Evolutionary conservation across 2,888 invertebrate genomes (phyloP).

Genomic region (Chironomus riparius): DNA sequence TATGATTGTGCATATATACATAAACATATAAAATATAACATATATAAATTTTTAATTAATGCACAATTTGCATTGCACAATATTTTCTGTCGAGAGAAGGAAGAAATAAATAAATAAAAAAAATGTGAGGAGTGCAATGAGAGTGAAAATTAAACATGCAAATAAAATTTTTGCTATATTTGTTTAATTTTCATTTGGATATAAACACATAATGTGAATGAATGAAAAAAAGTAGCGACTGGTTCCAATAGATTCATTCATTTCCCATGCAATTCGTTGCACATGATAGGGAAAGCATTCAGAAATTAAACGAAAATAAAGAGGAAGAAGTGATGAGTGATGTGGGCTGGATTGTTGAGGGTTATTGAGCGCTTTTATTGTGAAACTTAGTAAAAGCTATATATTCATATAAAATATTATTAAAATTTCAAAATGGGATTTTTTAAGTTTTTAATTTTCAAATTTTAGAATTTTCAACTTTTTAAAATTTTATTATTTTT

Average conservation of each 20-base stretch:
- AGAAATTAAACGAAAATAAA: too few relatives aligned
- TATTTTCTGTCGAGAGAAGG: not conserved
- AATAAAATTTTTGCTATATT: not conserved
- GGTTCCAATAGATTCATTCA: not conserved
- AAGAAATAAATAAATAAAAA: not conserved
- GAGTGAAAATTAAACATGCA: constrained; percentile 7
- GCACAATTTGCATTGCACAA: constrained; percentile 3
- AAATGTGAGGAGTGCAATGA: not conserved
- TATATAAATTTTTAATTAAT: constrained; percentile 7
- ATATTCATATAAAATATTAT: too few relatives aligned
- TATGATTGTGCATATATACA: too few relatives aligned
- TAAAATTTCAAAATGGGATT: too few relatives aligned
- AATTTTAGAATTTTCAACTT: too few relatives aligned
- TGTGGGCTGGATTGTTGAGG: not conserved
- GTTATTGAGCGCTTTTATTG: not conserved
- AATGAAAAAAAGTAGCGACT: not conserved
- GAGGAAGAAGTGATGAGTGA: not conserved
- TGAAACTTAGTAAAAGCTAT: too few relatives aligned
- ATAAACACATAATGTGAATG: not conserved
- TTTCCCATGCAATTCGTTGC: constrained; percentile 11
- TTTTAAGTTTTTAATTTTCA: too few relatives aligned
- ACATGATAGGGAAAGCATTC: constrained; percentile 1
- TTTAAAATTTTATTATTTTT: too few relatives aligned
- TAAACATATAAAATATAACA: too few relatives aligned
- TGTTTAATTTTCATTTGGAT: not conserved